These are phyloP conservation scores for Megamerina dolium DNA, from an alignment of 2,888 invertebrate species.

Conservation along the genomic window DNA sequence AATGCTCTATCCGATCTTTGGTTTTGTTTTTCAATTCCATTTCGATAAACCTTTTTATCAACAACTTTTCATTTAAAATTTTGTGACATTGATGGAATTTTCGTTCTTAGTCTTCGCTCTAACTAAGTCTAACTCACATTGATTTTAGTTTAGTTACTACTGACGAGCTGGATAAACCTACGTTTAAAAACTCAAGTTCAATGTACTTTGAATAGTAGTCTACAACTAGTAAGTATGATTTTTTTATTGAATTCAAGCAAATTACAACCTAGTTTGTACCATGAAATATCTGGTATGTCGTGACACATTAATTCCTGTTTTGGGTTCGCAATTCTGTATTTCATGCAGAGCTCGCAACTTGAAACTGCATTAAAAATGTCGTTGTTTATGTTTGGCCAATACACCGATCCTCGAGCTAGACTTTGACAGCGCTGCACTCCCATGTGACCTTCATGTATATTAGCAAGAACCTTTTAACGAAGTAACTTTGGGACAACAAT, in stretches of 20 bases:
- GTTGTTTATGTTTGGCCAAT: conserved; percentile 17
- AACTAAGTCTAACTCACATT: conserved; percentile 20
- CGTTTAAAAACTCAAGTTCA: conserved; percentile 15
- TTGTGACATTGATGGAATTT: conserved; percentile 2
- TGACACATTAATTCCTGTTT: conserved; percentile 10
- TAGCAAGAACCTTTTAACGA: conserved; percentile 11
- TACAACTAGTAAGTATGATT: conserved; percentile 15
- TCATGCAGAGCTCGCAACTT: conserved; percentile 19
- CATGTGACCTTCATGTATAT: conserved; percentile 12
- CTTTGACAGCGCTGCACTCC: conserved; percentile 15
- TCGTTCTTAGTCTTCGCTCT: conserved; percentile 10
- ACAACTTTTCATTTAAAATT: conserved; percentile 6
- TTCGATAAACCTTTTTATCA: neutral
- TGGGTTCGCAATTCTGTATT: conserved; percentile 11
- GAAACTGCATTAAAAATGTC: conserved; percentile 17
- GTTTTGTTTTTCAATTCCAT: neutral
- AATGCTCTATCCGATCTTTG: neutral
- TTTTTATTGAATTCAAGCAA: conserved; percentile 18
- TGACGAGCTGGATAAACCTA: conserved; percentile 9
- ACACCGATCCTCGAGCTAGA: conserved; percentile 15
- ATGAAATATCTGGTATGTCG: conserved; percentile 9
- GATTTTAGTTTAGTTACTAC: conserved; percentile 18
- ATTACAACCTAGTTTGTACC: conserved; percentile 16
- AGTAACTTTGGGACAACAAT: no score
- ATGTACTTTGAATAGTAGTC: conserved; percentile 24